A percentile compares a stretch with the other conserved stretches of the same genome.
These are phyloP conservation scores for Perizoma affinitatum DNA, from an alignment of 2,888 invertebrate genomes.

Conservation along the genomic window DNA sequence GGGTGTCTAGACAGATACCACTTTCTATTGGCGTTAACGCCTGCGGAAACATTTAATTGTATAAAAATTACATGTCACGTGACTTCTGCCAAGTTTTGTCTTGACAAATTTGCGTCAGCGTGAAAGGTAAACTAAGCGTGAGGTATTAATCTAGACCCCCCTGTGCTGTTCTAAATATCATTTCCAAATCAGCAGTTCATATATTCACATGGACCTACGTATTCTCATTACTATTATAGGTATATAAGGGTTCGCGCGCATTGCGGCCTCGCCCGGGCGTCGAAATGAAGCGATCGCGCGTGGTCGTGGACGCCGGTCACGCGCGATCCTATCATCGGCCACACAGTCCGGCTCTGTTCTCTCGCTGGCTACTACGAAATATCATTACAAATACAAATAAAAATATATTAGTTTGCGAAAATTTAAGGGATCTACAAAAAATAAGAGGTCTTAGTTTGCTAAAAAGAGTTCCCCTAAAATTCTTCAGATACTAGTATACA, in stretches of 20 bases:
- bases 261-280: conserved; percentile 29
- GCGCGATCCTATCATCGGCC: conserved; percentile 68
- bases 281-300: conserved; percentile 66
- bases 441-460: no score
- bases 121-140: no score
- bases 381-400: not conserved
- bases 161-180: conserved; percentile 1
- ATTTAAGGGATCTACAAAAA: no score
- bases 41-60: no score
- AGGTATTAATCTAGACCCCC: conserved; percentile 27
- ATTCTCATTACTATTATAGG: conserved; percentile 1
- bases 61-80: no score
- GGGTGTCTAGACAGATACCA: not conserved
- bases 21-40: no score
- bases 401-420: not conserved
- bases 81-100: no score
- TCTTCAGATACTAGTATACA: no score
- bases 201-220: not conserved
- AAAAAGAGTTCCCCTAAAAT: no score
- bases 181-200: not conserved
- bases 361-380: conserved; percentile 28
- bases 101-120: no score
- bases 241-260: conserved; percentile 16
- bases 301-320: conserved; percentile 68
- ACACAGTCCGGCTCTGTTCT: conserved; percentile 43